phyloP scores from a whole-genome alignment of 2,113 vertebrate genomes.

The Nettapus auritus region DNA sequence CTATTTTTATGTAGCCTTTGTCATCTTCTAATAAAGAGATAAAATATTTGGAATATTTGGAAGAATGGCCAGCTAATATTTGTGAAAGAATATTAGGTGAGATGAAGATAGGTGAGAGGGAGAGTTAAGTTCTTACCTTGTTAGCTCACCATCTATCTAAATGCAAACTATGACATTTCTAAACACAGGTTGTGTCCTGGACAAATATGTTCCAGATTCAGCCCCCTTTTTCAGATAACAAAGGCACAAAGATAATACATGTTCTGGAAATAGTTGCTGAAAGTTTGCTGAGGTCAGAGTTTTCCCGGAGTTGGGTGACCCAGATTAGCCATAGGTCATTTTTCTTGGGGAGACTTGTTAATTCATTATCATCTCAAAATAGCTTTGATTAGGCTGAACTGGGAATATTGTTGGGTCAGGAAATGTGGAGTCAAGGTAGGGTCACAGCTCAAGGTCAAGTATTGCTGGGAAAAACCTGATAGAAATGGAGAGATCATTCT shows the following conservation, averaged over 20 bases:
- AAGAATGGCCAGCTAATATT: background rate
- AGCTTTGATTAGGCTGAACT: conserved; percentile 61
- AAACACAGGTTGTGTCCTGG: conserved; percentile 58
- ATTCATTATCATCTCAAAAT: conserved; percentile 63
- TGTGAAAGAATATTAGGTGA: background rate
- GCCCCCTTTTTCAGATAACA: conserved; percentile 62
- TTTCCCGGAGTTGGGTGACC: conserved; percentile 66
- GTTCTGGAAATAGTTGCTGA: conserved; percentile 68
- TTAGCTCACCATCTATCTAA: conserved; percentile 27
- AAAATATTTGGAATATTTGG: background rate
- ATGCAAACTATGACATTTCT: conserved; percentile 57
- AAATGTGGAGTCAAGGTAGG: conserved; percentile 45
- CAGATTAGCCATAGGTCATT: conserved; percentile 55
- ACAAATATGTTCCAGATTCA: conserved; percentile 64
- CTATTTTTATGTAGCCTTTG: background rate
- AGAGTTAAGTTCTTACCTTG: conserved; percentile 25
- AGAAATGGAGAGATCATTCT: conserved; percentile 47
- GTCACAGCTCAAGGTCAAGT: conserved; percentile 14
- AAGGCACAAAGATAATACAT: conserved; percentile 59
- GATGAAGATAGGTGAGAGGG: background rate
- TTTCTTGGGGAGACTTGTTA: conserved; percentile 62
- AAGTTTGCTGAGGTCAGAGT: conserved; percentile 72
- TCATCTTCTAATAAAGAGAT: background rate
- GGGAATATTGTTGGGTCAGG: conserved; percentile 47
- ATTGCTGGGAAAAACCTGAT: conserved; percentile 53